phyloP scores from a whole-genome alignment of 2,797 vertebrate species.

The Delichon dasypus region DNA sequence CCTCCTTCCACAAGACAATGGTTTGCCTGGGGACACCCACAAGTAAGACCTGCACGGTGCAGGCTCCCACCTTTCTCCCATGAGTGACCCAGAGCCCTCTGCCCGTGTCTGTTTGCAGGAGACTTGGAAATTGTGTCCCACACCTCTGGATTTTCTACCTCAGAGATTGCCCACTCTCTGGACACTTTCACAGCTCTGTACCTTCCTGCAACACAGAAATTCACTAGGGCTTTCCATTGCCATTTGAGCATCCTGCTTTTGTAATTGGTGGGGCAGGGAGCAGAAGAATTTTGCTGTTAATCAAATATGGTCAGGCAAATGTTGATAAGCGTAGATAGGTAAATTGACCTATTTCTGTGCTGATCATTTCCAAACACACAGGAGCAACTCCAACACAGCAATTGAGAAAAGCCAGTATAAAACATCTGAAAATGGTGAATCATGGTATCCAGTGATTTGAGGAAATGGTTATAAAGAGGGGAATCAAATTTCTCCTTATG shows the following conservation, averaged over 20 bases:
- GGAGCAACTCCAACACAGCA: not conserved
- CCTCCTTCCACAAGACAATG: not conserved
- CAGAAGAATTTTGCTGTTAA: not conserved
- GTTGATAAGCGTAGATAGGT: not conserved
- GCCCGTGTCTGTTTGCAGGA: fast-evolving
- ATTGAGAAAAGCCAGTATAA: not conserved
- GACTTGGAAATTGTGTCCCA: not conserved
- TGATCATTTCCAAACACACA: not conserved
- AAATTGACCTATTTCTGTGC: not conserved
- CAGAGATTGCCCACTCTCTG: fast-evolving
- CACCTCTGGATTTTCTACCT: not conserved
- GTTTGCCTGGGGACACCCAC: not conserved
- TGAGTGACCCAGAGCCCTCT: not conserved
- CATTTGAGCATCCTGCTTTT: not conserved
- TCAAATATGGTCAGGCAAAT: not conserved
- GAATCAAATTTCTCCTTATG: not conserved
- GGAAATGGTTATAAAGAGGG: not conserved
- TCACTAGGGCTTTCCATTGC: not conserved
- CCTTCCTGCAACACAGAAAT: not conserved
- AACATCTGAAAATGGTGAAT: not conserved
- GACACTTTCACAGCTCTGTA: not conserved
- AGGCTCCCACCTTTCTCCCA: not conserved
- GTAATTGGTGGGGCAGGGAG: not conserved
- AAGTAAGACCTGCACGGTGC: not conserved
- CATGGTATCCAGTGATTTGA: not conserved